Evolutionary conservation across 2,888 invertebrate species (phyloP).

Genomic region (Andrena fulva): DNA sequence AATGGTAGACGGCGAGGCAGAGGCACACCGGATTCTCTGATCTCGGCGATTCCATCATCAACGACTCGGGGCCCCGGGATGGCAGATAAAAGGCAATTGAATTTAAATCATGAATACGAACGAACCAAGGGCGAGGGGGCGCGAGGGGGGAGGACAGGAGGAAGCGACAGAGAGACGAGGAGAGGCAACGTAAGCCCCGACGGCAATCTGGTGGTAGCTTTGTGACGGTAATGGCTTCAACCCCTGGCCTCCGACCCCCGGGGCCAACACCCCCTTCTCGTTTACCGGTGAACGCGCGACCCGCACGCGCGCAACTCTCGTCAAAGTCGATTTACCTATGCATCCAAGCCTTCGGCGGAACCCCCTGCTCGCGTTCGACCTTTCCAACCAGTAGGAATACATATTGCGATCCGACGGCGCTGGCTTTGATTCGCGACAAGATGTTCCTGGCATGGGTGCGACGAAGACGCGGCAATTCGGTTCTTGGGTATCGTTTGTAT

Average conservation of each 20-base stretch:
- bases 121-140: constrained; percentile 76
- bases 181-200: constrained; percentile 78
- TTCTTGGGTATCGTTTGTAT: neutral
- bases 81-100: constrained; percentile 84
- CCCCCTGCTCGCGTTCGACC: constrained; percentile 18
- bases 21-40: constrained; percentile 74
- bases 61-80: constrained; percentile 77
- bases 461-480: neutral
- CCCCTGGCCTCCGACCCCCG: constrained; percentile 74
- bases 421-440: constrained; percentile 2
- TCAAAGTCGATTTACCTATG: constrained; percentile 59
- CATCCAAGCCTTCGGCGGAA: constrained; percentile 33
- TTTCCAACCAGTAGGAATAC: constrained; percentile 52
- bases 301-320: constrained; percentile 51
- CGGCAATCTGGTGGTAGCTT: constrained; percentile 85
- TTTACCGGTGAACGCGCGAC: constrained; percentile 71
- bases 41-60: constrained; percentile 80
- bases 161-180: constrained; percentile 35
- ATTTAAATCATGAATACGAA: constrained; percentile 85
- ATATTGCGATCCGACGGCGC: constrained; percentile 24
- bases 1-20: constrained; percentile 28
- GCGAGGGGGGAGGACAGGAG: constrained; percentile 14
- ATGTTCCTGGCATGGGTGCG: neutral
- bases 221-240: constrained; percentile 84
- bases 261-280: constrained; percentile 72